Evolutionary conservation across 2,888 invertebrate genomes (phyloP), one percentile per base, ranked within the genome.

Genomic region (Eupithecia exiguata): DNA sequence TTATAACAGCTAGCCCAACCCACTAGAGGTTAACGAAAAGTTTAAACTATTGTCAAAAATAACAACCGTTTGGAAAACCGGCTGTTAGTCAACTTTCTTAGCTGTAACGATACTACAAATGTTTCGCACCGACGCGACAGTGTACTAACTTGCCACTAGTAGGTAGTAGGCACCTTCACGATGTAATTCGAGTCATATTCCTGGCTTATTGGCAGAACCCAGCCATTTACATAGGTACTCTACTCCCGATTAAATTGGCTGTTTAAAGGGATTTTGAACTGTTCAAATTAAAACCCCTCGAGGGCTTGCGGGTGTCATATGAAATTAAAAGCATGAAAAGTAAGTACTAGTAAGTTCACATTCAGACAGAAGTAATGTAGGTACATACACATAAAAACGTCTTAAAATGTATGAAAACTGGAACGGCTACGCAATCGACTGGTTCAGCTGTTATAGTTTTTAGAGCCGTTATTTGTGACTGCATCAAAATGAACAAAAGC

Each of bases 401-500:
- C n/a, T n/a, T 25, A 18, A 18, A 62, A 66, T 40, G 21, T 43
- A 40, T 66, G 25, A 12, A 66, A 66, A 66, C 66, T 66, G 66
- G 12, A 66, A 66, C 66, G 38, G 46, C 40, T 40, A 49, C 66
- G 38, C 65, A 21, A 46, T 46, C 70, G 49, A 70, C 63, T 30
- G 46, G 25, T 53, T 30, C 38, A 38, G 46, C 46, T 43, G 70
- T 63, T 58, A 35, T 21, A 43, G 62, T 71, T 71, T 71, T 66
- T 38, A 70, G 38, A 66, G 63, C 36, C 35, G 21, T 71, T 65
- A 71, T 65, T 74, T 70, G 74, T 70, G 49, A 74, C 36, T 58
- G 53, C 70, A 70, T 74, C 68, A 66, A 65, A 65, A 65, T 65
- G 63, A 65, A 65, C 35, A 38, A 67, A 65, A 65, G 49, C 49